Conservation (phyloP, 2,888 invertebrate species). For the Lasioglossum oenotherae region DNA sequence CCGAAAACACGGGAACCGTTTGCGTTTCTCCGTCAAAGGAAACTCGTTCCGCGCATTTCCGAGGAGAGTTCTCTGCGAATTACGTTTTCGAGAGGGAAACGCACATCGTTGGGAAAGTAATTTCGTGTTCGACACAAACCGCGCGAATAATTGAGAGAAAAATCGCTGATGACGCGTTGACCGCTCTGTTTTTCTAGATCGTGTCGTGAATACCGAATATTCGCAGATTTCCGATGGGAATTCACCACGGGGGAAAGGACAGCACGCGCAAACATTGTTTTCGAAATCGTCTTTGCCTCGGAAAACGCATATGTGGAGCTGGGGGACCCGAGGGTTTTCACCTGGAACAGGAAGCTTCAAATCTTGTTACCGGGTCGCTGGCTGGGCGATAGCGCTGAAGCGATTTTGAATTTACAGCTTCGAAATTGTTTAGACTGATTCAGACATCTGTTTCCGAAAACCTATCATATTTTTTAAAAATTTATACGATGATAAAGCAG, state of each 20-base stretch:
- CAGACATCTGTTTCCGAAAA: too few relatives aligned
- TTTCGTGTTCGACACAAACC: neutral
- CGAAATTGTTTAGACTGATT: neutral
- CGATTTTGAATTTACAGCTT: neutral
- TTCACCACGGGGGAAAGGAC: neutral
- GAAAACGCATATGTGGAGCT: neutral
- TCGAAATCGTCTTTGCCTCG: neutral
- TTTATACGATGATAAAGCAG: too few relatives aligned
- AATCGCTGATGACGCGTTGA: constrained; percentile 25
- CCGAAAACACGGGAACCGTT: neutral
- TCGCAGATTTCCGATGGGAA: constrained; percentile 52
- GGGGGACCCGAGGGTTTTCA: neutral
- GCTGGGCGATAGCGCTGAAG: neutral
- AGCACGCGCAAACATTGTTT: constrained; percentile 23
- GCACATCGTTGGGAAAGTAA: constrained; percentile 8
- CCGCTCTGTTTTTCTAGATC: neutral
- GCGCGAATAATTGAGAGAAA: constrained; percentile 29
- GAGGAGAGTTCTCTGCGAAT: constrained; percentile 9
- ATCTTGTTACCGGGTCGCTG: neutral
- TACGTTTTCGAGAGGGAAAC: neutral
- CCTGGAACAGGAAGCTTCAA: too few relatives aligned
- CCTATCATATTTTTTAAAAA: too few relatives aligned
- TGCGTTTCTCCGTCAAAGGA: neutral
- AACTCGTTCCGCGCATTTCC: constrained; percentile 25
- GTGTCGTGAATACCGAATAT: neutral